Evolutionary conservation across 2,113 vertebrate species (phyloP).

Genomic region (Actinemys pallida): DNA sequence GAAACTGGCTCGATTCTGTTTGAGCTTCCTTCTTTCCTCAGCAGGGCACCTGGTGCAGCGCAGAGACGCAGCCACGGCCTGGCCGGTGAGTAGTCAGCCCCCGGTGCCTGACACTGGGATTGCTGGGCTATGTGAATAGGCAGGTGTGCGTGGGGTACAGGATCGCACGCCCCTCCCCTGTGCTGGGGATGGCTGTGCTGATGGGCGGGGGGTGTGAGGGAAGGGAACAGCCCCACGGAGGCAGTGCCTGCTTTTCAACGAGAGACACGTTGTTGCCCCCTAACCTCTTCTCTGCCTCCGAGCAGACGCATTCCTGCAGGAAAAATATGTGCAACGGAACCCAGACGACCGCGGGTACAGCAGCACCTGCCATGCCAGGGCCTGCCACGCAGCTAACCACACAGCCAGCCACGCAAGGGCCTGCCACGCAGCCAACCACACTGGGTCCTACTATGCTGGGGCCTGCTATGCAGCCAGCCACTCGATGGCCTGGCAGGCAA

Average conservation of each 20-base stretch:
- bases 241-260: not conserved
- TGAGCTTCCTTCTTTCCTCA: not conserved
- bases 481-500: fast-evolving
- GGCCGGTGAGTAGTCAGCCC: not conserved
- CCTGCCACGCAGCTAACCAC: not conserved
- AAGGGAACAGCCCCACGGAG: too few species aligned
- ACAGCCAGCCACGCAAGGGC: not conserved
- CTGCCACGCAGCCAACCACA: too few species aligned
- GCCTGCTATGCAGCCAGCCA: not conserved
- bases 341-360: not conserved
- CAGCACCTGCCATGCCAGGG: not conserved
- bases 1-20: not conserved
- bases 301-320: not conserved
- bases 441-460: too few species aligned
- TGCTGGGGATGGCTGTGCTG: not conserved
- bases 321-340: not conserved
- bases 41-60: not conserved
- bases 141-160: not conserved
- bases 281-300: not conserved
- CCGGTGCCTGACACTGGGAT: not conserved
- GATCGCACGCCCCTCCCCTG: too few species aligned
- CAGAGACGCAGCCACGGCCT: not conserved
- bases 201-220: not conserved
- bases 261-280: not conserved
- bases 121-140: too few species aligned